Evolutionary conservation across 2,888 invertebrate species (phyloP), one percentile per base, ranked within the genome.

Genomic region (Drosophila atripex): DNA sequence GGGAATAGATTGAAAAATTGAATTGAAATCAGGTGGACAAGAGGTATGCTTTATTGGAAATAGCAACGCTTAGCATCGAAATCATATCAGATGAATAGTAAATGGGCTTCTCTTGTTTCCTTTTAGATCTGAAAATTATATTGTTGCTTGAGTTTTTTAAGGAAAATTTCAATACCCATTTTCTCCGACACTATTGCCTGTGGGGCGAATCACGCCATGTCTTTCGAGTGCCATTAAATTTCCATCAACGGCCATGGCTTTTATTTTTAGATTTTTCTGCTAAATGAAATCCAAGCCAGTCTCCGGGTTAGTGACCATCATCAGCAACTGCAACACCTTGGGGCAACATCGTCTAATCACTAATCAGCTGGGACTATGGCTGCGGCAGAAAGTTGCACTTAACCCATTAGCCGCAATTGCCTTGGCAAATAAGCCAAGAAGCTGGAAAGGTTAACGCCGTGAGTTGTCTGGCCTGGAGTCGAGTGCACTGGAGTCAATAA

Each of bases 401-500:
- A 64, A 30, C 60, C 63, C 60, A 64, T 64, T 64, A 64, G 63
- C 52, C 45, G 46, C 52, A 60, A 64, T 60, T 60, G 63, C 60
- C 63, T 16, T 28, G 23, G 63, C 43, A 46, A 64, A 61, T 38
- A 61, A 47, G 38, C 52, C 66, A 35, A 38, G 52, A 53, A 35
- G 6, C 47, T 28, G 49, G 16, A 41, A 46, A 32, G 60, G 60
- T 53, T 50, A 52, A 46, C 18, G 18, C 59, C 60, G 57, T 50
- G 49, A 66, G 58, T 28, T 23, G 47, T 32, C 51, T 38, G 58
- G 58, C 52, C 68, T 35, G 35, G 35, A 6, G 2, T n/a, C 7
- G 35, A 35, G 35, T 35, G 35, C 35, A 35, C 5, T 14, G 35
- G 45, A 73, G 83, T 80, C 86, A 83, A 84, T 84, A 80, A 84